Evolutionary conservation across 2,797 vertebrate genomes (phyloP), one percentile per base, ranked within the genome.

Genomic region (Eulemur mongoz): DNA sequence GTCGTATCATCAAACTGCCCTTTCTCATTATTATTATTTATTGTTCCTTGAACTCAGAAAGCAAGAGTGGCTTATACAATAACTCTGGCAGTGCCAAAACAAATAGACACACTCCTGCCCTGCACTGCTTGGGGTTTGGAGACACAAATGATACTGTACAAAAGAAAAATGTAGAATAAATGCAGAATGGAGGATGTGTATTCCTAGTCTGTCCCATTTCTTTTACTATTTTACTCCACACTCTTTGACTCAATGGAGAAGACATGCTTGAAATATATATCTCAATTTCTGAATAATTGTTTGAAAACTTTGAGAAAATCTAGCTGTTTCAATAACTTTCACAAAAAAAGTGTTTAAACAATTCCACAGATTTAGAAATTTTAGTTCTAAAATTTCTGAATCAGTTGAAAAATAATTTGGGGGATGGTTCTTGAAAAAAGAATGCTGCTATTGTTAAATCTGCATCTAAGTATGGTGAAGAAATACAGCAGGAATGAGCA

Each of bases 1-100:
- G 38, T 93, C 69, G 89, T 70, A 72, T 50, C 84, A 86, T 97
- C 94, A 83, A 52, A 85, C 90, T 93, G 61, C 82, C 73, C 81
- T 78, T 96, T 93, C 88, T 93, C 85, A 73, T 97, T 88, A 95
- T 95, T 96, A 80, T 88, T 96, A 97, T 96, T 97, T 97, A 95
- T 94, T 96, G 82, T 96, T 93, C 52, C 81, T 96, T 96, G 82
- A 96, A 88, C 88, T 89, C 76, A 86, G 89, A 54, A 80, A 96
- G 92, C 84, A 93, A 78, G 89, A 93, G 76, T 75, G 79, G 48
- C 67, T 91, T 61, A 80, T 95, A 97, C 91, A 96, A 91, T 96
- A 96, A 95, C 93, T 83, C 20, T 50, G 43, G 23, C 43, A n/a
- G 50, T 86, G 93, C 96, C 95, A 95, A 95, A 89, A 89, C 76